Evolutionary conservation across 2,113 vertebrate species (phyloP), one percentile per base, ranked within the genome.

Genomic region (Crypturellus undulatus): DNA sequence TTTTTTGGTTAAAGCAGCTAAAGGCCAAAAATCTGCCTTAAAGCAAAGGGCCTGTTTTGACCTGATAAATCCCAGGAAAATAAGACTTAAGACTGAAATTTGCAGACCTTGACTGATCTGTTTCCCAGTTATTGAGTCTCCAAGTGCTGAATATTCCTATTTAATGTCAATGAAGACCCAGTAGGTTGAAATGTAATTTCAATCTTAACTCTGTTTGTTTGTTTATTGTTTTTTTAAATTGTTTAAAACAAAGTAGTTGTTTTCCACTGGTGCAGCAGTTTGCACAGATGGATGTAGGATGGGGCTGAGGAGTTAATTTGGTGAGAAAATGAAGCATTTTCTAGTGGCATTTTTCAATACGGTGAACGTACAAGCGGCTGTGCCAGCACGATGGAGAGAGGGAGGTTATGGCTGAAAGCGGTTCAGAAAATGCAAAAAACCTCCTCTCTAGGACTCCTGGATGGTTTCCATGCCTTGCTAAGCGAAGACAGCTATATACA

Each of bases 321-420:
- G 12, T 4, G 15, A 18, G 36, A 67, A 54, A 34, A 52, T 0
- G 2, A 49, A 38, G 20, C 2, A 0, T 9, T 65, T 67, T 45
- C n/a, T 43, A n/a, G 49, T 36, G 36, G 26, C 26, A 12, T 51
- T 36, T 77, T 30, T 70, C 10, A 25, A 6, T 70, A 1, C 9
- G n/a, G 26, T 12, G 42, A 20, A 9, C 2, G 16, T n/a, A 8
- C 15, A 30, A 45, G n/a, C 1, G 4, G 10, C 8, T 22, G 26
- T 15, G 45, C 24, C 47, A 7, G 45, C 40, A 3, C 0, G 5
- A 5, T 17, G 20, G 63, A 24, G 28, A 40, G 38, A 32, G 54
- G 38, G 52, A 56, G 60, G 52, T 17, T 40, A 42, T 42, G n/a
- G 42, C 58, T n/a, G 38, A 11, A 17, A 80, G 64, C 18, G 6